Base-by-base conservation (phyloP, 1,140 invertebrate genomes). In the Drosophila arizonae region DNA sequence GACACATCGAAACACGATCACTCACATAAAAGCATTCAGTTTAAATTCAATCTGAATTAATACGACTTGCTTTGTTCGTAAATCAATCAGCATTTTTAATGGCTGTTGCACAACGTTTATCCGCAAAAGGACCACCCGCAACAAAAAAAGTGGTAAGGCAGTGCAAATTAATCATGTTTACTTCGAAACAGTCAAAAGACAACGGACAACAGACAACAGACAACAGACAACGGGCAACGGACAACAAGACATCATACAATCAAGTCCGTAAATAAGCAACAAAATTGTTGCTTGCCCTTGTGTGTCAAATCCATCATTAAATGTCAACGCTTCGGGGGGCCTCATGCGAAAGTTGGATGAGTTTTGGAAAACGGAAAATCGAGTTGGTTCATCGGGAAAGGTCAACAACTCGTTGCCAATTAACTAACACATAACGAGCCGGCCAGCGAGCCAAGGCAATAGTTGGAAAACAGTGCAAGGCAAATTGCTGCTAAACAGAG, bases 271-370 rank as follows among this genome's bases (percentile, higher is more conserved):
- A 67, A 60, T 43, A 65, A 62, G 65, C 54, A 68, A 65, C 54
- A 62, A 71, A 86, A 78, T 79, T 57, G 73, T 68, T 87, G 76
- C 78, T 81, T 90, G 88, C 80, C 82, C 88, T 90, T 90, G 88
- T 79, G 88, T 90, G 88, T 90, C 88, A 90, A 88, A 90, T 87
- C 69, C 76, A 90, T 90, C 84, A 90, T 90, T 82, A 90, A 90
- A 90, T 90, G 88, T 90, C 88, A 90, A 79, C 88, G 82, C 88
- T 85, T 85, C 62, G 64, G 87, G 88, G 76, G 60, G 72, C 50
- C 61, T 84, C 61, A 84, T 79, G 84, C 73, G 76, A 84, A 88
- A 79, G 76, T 72, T 56, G 21, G 45, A 62, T 56, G 43, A 69
- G 15, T 45, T 65, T 62, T 30, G 52, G 28, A 57, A 70, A 64